Evolutionary conservation across 2,888 invertebrate species (phyloP), one percentile per base, ranked within the genome.

Genomic region (Anodontia alba): DNA sequence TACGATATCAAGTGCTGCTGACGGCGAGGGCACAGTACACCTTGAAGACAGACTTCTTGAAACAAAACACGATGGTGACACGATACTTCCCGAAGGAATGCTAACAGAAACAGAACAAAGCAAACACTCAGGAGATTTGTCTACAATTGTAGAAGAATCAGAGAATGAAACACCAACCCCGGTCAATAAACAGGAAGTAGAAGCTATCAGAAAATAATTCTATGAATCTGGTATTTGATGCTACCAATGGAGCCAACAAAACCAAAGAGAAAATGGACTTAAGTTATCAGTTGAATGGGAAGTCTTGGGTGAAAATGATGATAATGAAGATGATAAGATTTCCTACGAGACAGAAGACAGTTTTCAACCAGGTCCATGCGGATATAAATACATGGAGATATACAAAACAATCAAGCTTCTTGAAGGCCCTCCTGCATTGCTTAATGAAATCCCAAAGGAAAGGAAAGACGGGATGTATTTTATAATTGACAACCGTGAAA

Each of bases 381-480:
- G 51, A 26, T 62, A 71, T 15, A 62, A 33, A 29, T 77, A 46
- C 31, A 71, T 72, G 66, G 77, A 77, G 17, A 29, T 77, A 23
- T 3, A 66, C 20, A 31, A 29, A 2, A 67, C 67, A 5, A 31
- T 62, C 0, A 26, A 62, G 15, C 15, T 76, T 7, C n/a, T 72
- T 17, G 26, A 43, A 23, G 70, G 66, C n/a, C 78, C 67, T 1
- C 7, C 38, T 43, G 26, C 23, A 0, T 31, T 33, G 0, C 17
- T 78, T n/a, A 33, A 73, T 0, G 57, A 78, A 54, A 42, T 73
- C n/a, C 73, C 73, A 1, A n/a, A 10, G 3, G 78, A 72, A 17
- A 46, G 70, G 36, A 80, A 73, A 72, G 76, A 76, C 29, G 76
- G 68, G 5, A 54, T 43, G 23, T 83, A 68, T 23, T 79, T 46